These are phyloP conservation scores for Lasioglossum zephyrum DNA, from an alignment of 2,888 invertebrate species.

Conservation along the genomic window DNA sequence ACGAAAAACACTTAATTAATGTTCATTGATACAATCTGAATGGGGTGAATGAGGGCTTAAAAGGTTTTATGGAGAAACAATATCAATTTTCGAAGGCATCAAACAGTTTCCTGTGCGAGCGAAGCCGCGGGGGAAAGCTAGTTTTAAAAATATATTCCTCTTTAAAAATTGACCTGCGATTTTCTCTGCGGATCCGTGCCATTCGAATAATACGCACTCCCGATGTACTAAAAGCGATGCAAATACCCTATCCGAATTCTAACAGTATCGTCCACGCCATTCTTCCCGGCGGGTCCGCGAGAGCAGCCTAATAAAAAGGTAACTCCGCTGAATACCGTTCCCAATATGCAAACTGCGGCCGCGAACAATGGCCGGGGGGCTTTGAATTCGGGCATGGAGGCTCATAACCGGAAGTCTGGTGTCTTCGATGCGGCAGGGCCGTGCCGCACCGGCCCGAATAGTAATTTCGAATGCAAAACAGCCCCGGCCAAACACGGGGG, in stretches of 20 bases:
- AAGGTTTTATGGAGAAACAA: too few species aligned
- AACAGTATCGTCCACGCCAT: not conserved
- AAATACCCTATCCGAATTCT: not conserved
- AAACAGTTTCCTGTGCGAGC: too few species aligned
- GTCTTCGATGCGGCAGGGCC: slow-evolving; percentile 21
- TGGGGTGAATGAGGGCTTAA: too few species aligned
- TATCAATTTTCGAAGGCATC: too few species aligned
- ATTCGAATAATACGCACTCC: too few species aligned
- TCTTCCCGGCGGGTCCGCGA: not conserved
- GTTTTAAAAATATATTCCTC: too few species aligned
- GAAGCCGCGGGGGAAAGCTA: too few species aligned
- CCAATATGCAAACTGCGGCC: slow-evolving; percentile 71
- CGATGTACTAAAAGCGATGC: not conserved
- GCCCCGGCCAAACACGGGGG: not conserved
- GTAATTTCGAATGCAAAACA: slow-evolving; percentile 44
- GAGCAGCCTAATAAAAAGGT: not conserved
- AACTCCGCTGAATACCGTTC: not conserved
- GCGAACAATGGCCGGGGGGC: slow-evolving; percentile 63
- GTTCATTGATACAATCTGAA: too few species aligned
- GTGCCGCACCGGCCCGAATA: slow-evolving; percentile 5
- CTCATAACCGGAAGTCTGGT: slow-evolving; percentile 48
- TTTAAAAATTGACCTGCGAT: too few species aligned
- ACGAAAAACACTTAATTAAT: too few species aligned
- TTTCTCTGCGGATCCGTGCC: too few species aligned
- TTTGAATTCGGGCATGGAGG: slow-evolving; percentile 42